Conservation (phyloP, 1,140 invertebrate genomes). For the Holcopasites calliopsidis region DNA sequence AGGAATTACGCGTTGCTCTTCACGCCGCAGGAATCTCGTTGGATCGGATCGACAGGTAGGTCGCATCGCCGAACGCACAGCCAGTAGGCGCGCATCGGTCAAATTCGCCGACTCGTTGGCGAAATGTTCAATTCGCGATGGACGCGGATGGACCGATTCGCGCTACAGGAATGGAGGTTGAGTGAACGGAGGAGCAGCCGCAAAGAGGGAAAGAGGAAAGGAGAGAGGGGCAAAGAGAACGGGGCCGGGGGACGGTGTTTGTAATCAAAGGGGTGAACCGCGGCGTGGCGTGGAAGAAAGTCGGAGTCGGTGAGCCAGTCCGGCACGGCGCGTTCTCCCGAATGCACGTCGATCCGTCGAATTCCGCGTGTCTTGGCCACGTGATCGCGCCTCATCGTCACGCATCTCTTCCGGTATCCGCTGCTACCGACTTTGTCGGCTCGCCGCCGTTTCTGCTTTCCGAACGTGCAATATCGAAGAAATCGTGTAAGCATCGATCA, state of each 20-base stretch:
- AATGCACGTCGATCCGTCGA: conserved; percentile 64
- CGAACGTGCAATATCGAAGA: not conserved
- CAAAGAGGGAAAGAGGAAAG: not conserved
- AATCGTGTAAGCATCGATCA: not conserved
- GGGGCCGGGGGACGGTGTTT: conserved; percentile 63
- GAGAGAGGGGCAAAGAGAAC: conserved; percentile 9
- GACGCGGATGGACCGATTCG: conserved; percentile 41
- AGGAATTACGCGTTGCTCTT: no score
- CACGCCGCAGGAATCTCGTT: conserved; percentile 45
- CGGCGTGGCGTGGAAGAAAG: conserved; percentile 68
- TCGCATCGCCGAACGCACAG: conserved; percentile 39
- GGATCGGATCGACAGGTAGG: conserved; percentile 28
- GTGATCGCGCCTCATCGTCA: conserved; percentile 44
- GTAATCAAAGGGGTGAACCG: conserved; percentile 71
- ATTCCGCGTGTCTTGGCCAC: conserved; percentile 49
- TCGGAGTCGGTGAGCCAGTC: conserved; percentile 70
- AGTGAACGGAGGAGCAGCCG: conserved; percentile 34
- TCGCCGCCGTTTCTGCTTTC: not conserved
- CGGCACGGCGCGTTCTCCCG: conserved; percentile 70
- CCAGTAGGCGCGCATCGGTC: conserved; percentile 26
- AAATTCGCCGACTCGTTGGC: no score
- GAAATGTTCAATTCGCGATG: no score
- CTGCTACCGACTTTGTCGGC: not conserved
- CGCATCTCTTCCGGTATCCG: not conserved
- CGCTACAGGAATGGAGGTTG: conserved; percentile 47